Conservation (phyloP, 2,888 invertebrate species). For the Cryptocheilus praepositus region DNA sequence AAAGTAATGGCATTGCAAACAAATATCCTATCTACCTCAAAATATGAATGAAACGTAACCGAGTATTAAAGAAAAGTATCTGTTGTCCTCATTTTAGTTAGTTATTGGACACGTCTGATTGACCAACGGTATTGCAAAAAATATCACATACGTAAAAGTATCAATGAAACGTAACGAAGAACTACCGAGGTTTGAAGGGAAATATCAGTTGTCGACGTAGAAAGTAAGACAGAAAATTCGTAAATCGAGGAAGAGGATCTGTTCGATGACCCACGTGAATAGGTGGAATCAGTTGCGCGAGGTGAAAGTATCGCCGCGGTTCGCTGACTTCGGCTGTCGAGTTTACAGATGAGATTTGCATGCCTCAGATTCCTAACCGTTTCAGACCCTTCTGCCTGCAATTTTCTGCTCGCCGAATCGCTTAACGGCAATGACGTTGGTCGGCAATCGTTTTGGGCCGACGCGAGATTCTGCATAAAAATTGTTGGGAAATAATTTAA, state of each 20-base stretch:
- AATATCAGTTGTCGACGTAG: conserved; percentile 4
- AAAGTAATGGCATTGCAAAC: too few relatives aligned
- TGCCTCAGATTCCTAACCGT: conserved; percentile 20
- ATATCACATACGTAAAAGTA: too few relatives aligned
- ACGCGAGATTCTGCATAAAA: too few relatives aligned
- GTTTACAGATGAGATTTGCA: conserved; percentile 30
- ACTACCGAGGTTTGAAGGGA: neutral
- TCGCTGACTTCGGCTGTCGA: conserved; percentile 14
- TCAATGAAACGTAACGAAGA: too few relatives aligned
- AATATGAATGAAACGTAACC: too few relatives aligned
- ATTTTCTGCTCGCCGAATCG: neutral
- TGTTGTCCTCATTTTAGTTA: too few relatives aligned
- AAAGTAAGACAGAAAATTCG: conserved; percentile 17
- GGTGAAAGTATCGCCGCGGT: conserved; percentile 54
- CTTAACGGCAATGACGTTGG: neutral
- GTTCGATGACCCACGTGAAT: conserved; percentile 29
- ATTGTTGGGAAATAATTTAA: too few relatives aligned
- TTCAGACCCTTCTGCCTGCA: conserved; percentile 1
- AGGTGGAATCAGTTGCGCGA: conserved; percentile 30
- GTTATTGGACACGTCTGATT: too few relatives aligned
- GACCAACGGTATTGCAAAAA: too few relatives aligned
- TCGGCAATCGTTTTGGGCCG: too few relatives aligned
- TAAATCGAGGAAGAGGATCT: conserved; percentile 18
- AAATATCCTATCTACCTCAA: too few relatives aligned
- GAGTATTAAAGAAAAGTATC: too few relatives aligned